phyloP scores from a whole-genome alignment of 2,797 vertebrate species.

The Phyllotis vaccarum region DNA sequence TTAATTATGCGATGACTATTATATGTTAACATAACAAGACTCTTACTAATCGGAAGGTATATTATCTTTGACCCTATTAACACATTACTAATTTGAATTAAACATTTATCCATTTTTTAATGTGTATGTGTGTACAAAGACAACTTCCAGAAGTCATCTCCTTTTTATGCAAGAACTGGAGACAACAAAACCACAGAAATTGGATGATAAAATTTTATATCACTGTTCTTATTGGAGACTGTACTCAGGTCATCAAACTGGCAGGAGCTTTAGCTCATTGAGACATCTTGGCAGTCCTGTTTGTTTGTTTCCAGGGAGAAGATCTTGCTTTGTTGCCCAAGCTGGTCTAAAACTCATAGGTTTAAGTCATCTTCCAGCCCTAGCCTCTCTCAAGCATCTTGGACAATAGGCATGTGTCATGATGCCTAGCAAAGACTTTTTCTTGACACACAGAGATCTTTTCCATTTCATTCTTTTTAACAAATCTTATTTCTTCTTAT shows the following conservation, averaged over 20 bases:
- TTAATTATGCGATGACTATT: conserved; percentile 50
- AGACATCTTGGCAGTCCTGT: not conserved
- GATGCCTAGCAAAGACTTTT: not conserved
- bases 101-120: not conserved
- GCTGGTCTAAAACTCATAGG: not conserved
- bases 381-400: not conserved
- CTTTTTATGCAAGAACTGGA: not conserved
- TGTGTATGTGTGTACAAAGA: not conserved
- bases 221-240: not conserved
- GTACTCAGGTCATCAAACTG: not conserved
- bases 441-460: conserved; percentile 24
- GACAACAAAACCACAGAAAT: too few species aligned
- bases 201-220: too few species aligned
- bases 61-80: conserved; percentile 4
- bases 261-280: not conserved
- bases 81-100: conserved; percentile 3
- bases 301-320: not conserved
- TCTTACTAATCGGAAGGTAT: conserved; percentile 48
- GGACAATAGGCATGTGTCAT: not conserved
- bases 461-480: conserved; percentile 38
- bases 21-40: conserved; percentile 12
- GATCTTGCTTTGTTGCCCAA: not conserved
- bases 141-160: not conserved
- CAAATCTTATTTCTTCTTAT: conserved; percentile 43
- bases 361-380: not conserved